Conservation (phyloP, 2,797 vertebrate species). For the Sebastes steindachneri region DNA sequence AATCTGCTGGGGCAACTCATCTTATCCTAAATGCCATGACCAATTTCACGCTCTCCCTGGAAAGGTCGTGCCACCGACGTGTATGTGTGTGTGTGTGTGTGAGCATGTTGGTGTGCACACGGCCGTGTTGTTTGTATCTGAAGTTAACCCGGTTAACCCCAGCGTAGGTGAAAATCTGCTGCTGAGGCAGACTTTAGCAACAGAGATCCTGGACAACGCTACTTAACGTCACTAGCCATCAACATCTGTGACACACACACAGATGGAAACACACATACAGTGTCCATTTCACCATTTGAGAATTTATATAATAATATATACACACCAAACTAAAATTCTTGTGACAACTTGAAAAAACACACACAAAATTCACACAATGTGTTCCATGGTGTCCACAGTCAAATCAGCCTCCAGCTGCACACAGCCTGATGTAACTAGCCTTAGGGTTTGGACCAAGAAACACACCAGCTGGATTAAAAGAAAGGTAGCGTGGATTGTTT, state of each 20-base stretch:
- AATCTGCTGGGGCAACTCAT: conserved; percentile 76
- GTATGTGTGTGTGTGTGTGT: conserved; percentile 44
- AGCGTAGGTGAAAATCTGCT: conserved; percentile 73
- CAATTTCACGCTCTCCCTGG: conserved; percentile 85
- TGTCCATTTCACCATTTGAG: neutral
- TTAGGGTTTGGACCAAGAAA: neutral
- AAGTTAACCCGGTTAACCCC: conserved; percentile 82
- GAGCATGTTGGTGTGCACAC: conserved; percentile 52
- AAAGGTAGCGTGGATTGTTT: neutral
- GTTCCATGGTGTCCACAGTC: neutral
- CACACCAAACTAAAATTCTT: neutral
- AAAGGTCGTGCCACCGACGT: conserved; percentile 77
- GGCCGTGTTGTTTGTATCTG: conserved; percentile 55
- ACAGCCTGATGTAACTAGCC: conserved; percentile 8
- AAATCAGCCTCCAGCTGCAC: neutral
- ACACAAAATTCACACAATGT: neutral
- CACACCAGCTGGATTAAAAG: neutral
- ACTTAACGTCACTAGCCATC: conserved; percentile 72
- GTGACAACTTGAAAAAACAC: neutral
- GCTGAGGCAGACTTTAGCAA: conserved; percentile 74
- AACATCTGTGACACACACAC: conserved; percentile 52
- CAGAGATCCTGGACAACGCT: conserved; percentile 52
- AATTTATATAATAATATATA: neutral
- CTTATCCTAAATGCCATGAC: conserved; percentile 81
- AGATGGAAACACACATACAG: conserved; percentile 11